These are phyloP conservation scores for Drosophila longiperda DNA, from an alignment of 2,888 invertebrate species.

Conservation along the genomic window DNA sequence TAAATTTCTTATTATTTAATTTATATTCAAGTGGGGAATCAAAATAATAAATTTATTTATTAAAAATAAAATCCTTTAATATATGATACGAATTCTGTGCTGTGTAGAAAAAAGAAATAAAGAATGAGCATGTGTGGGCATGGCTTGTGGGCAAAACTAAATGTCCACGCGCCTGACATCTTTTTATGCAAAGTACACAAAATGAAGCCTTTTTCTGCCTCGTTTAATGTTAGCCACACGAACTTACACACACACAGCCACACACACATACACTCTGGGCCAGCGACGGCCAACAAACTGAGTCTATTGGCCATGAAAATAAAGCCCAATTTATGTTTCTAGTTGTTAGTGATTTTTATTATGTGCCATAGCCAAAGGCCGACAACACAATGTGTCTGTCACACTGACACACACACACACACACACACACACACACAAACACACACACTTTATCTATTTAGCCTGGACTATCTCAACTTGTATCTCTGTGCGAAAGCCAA, in stretches of 20 bases:
- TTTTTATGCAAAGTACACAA: slow-evolving; percentile 73
- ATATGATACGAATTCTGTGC: neutral
- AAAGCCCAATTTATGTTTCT: slow-evolving; percentile 78
- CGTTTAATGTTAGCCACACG: slow-evolving; percentile 50
- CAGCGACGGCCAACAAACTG: slow-evolving; percentile 8
- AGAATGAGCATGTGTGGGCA: neutral
- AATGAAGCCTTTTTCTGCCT: slow-evolving; percentile 66
- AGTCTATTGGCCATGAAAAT: slow-evolving; percentile 70
- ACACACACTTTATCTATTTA: slow-evolving; percentile 10
- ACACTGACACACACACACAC: slow-evolving; percentile 5
- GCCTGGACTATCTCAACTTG: slow-evolving; percentile 8
- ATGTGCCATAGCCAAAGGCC: slow-evolving; percentile 74
- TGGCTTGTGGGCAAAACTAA: neutral
- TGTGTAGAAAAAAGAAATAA: neutral
- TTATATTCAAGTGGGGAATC: neutral
- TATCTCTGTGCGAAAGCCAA: slow-evolving; percentile 55
- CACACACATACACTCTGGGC: slow-evolving; percentile 17
- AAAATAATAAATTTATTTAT: neutral
- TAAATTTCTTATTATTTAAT: neutral
- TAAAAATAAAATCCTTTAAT: neutral
- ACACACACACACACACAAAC: neutral
- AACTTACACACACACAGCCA: slow-evolving; percentile 18
- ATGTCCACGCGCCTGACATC: slow-evolving; percentile 40
- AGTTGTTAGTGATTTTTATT: slow-evolving; percentile 80
- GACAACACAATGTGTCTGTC: slow-evolving; percentile 30